Evolutionary conservation across 2,888 invertebrate species (phyloP).

Genomic region (Siphlonurus alternatus): DNA sequence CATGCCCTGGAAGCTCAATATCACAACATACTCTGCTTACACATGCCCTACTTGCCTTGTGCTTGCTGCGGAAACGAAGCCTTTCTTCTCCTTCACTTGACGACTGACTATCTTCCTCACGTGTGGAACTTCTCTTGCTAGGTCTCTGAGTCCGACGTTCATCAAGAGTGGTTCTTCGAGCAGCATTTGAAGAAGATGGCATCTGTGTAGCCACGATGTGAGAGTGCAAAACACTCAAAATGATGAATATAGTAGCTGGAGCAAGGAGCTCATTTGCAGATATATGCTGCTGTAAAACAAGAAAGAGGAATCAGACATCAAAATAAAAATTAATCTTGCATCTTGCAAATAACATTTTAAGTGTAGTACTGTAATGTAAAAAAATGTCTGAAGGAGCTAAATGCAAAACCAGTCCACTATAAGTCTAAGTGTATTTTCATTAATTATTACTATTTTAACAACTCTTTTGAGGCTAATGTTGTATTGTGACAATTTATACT

Average conservation of each 20-base stretch:
- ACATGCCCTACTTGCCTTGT: background rate
- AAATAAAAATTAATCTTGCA: too few relatives aligned
- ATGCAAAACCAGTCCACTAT: too few relatives aligned
- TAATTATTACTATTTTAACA: too few relatives aligned
- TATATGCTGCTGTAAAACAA: conserved; percentile 30
- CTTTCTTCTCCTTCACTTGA: background rate
- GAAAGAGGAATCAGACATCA: too few relatives aligned
- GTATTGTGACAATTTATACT: too few relatives aligned
- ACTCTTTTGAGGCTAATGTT: too few relatives aligned
- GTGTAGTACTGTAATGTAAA: too few relatives aligned
- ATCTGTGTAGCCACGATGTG: conserved; percentile 54
- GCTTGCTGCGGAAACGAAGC: background rate
- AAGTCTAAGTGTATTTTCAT: too few relatives aligned
- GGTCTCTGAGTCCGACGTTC: background rate
- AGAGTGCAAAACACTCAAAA: conserved; percentile 59
- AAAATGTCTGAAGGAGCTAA: too few relatives aligned
- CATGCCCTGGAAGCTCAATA: background rate
- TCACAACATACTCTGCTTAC: background rate
- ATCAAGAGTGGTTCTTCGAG: background rate
- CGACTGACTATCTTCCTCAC: background rate
- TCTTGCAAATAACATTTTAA: too few relatives aligned
- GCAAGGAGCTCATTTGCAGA: conserved; percentile 50
- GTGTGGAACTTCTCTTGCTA: background rate
- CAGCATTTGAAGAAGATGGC: background rate
- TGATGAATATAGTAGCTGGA: conserved; percentile 53